Evolutionary conservation across 2,797 vertebrate species (phyloP).

Genomic region (Echiichthys vipera): DNA sequence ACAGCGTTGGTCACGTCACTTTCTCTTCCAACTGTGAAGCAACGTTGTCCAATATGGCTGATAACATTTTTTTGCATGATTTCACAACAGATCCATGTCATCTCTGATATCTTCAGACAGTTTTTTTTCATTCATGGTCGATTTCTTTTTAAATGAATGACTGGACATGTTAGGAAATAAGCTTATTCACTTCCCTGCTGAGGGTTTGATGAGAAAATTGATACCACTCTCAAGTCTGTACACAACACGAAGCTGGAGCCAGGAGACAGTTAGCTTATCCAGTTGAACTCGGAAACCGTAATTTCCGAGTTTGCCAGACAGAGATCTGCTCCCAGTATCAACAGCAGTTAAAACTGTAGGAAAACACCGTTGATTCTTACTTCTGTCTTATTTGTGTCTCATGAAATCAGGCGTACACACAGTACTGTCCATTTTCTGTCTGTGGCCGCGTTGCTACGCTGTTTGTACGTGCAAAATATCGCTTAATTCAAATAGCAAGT

Average conservation of each 20-base stretch:
- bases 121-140: neutral
- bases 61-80: constrained; percentile 21
- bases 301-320: too few species aligned
- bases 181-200: neutral
- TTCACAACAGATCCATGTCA: constrained; percentile 15
- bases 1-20: constrained; percentile 28
- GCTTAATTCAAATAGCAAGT: too few species aligned
- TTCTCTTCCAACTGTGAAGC: neutral
- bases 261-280: neutral
- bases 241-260: neutral
- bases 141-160: neutral
- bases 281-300: too few species aligned
- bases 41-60: constrained; percentile 4
- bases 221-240: too few species aligned
- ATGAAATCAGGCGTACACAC: too few species aligned
- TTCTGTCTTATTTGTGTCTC: too few species aligned
- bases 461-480: too few species aligned
- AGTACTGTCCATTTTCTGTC: too few species aligned
- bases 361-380: too few species aligned
- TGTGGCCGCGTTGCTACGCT: too few species aligned
- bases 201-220: neutral
- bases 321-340: too few species aligned
- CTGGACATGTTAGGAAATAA: neutral
- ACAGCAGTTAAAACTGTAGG: too few species aligned
- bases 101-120: neutral